A percentile compares a stretch with the other conserved stretches of the same genome.
Conservation (phyloP, 2,113 vertebrate species). For the Brienomyrus longianalis region DNA sequence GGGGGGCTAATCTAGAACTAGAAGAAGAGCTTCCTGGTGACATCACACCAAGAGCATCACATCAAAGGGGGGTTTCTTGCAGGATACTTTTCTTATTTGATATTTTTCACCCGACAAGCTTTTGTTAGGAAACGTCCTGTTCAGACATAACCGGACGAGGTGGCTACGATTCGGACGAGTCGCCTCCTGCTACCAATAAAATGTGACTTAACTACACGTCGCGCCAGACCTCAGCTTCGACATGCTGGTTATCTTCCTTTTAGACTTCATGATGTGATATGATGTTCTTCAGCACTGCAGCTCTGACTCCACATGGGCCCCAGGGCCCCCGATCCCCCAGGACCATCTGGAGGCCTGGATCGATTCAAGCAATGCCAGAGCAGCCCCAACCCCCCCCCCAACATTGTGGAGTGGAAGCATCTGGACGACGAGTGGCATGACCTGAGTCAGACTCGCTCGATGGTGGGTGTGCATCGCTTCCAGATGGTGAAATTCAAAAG, state of each 20-base stretch:
- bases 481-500: conserved; percentile 2
- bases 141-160: background rate
- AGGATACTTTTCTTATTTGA: background rate
- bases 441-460: background rate
- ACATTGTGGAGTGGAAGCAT: background rate
- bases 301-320: background rate
- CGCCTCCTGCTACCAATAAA: background rate
- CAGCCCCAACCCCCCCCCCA: background rate
- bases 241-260: background rate
- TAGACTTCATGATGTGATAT: background rate
- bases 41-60: conserved; percentile 22
- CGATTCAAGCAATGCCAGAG: background rate
- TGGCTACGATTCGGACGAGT: background rate
- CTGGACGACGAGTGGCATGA: background rate
- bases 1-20: conserved; percentile 25
- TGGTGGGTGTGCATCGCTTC: background rate
- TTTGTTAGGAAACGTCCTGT: background rate
- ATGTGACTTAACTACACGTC: background rate
- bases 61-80: background rate
- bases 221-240: background rate
- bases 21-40: conserved; percentile 19
- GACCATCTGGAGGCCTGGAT: background rate
- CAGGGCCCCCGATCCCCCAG: background rate
- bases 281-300: background rate
- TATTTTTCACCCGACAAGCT: background rate